Percentiles rank a stretch among this genome's conserved stretches.
Evolutionary conservation across 2,888 invertebrate genomes (phyloP).

Genomic region (Labia minor): DNA sequence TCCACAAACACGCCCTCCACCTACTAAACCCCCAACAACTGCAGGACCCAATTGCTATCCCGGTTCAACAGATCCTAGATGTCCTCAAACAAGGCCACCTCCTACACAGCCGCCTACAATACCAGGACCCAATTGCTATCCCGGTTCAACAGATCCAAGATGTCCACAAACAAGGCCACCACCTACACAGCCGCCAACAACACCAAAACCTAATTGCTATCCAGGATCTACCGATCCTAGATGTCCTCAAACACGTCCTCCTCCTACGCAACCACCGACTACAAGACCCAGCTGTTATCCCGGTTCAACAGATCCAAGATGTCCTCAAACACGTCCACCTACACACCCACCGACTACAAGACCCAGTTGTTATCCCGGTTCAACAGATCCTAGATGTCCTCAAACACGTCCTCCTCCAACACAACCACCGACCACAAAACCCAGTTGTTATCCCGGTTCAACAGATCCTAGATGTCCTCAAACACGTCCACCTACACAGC

Average conservation of each 20-base stretch:
- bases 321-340: slow-evolving; percentile 26
- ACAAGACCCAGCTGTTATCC: slow-evolving; percentile 31
- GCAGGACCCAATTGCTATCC: slow-evolving; percentile 30
- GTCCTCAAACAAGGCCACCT: slow-evolving; percentile 26
- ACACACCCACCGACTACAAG: background rate
- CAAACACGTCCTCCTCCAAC: slow-evolving; percentile 22
- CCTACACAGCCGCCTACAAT: slow-evolving; percentile 16
- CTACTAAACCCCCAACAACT: slow-evolving; percentile 29
- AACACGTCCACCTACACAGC: slow-evolving; percentile 35
- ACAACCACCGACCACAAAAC: slow-evolving; percentile 23
- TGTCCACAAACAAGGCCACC: slow-evolving; percentile 22
- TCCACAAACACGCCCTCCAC: slow-evolving; percentile 28
- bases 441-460: slow-evolving; percentile 32
- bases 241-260: slow-evolving; percentile 33
- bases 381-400: slow-evolving; percentile 21
- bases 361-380: slow-evolving; percentile 27
- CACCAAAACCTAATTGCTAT: slow-evolving; percentile 32
- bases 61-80: slow-evolving; percentile 30
- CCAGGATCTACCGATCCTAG: slow-evolving; percentile 34
- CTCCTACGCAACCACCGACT: slow-evolving; percentile 33
- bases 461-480: slow-evolving; percentile 30
- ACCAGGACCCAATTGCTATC: slow-evolving; percentile 30
- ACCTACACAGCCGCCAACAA: slow-evolving; percentile 24
- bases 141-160: slow-evolving; percentile 28
- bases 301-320: slow-evolving; percentile 30